A percentile compares a stretch with the other conserved stretches of the same genome.
Evolutionary conservation across 2,797 vertebrate genomes (phyloP).

Genomic region (Enoplosus armatus): DNA sequence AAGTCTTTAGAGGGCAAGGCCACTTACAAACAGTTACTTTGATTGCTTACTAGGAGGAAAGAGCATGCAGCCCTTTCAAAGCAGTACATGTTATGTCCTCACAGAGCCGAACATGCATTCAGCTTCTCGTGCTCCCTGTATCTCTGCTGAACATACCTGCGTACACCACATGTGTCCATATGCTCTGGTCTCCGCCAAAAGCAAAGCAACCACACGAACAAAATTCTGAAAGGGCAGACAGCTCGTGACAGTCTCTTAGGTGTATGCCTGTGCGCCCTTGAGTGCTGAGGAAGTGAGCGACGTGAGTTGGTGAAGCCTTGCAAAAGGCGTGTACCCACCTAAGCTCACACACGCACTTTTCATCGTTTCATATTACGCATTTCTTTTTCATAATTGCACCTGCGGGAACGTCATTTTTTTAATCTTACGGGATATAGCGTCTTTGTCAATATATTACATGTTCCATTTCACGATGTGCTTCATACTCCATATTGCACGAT

Average conservation of each 20-base stretch:
- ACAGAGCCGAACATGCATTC: conserved; percentile 12
- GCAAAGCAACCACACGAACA: not conserved
- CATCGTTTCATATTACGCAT: conserved; percentile 12
- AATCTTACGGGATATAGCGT: conserved; percentile 30
- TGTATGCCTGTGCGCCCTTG: not conserved
- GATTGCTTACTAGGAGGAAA: conserved; percentile 20
- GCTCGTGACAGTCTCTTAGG: conserved; percentile 19
- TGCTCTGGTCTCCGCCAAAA: conserved; percentile 8
- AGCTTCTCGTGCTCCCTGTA: not conserved
- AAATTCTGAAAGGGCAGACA: conserved; percentile 26
- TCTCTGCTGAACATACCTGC: conserved; percentile 35
- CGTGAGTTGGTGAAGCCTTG: conserved; percentile 6
- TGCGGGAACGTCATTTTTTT: conserved; percentile 31
- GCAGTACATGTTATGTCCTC: conserved; percentile 3
- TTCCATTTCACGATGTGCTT: conserved; percentile 20
- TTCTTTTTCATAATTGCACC: conserved; percentile 22
- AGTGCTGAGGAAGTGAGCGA: not conserved
- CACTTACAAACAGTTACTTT: conserved; percentile 46
- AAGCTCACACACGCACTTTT: not conserved
- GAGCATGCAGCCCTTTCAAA: conserved; percentile 6
- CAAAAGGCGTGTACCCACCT: not conserved
- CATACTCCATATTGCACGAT: conserved; percentile 26
- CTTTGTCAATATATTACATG: conserved; percentile 26
- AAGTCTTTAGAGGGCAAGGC: conserved; percentile 34
- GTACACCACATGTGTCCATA: conserved; percentile 7